These are phyloP conservation scores for Phataginus tetradactyla DNA, from an alignment of 2,797 vertebrate species.

Conservation along the genomic window DNA sequence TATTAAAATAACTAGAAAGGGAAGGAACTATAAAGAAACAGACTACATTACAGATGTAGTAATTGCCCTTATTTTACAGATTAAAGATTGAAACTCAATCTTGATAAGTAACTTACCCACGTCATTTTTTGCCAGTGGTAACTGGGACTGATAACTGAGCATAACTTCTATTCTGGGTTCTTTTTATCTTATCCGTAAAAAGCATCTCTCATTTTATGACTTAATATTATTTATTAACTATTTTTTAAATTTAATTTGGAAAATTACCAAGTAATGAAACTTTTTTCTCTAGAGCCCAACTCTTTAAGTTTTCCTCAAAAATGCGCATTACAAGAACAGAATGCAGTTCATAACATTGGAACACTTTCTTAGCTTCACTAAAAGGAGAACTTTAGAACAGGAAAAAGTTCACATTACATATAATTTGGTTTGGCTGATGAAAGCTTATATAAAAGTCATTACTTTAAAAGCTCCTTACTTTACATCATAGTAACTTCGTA, in stretches of 20 bases:
- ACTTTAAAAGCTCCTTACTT: slow-evolving; percentile 76
- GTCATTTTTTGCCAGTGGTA: not conserved
- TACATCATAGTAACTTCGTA: slow-evolving; percentile 87
- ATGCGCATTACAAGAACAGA: not conserved
- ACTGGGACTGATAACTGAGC: not conserved
- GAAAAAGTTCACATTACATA: not conserved
- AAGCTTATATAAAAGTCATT: not conserved
- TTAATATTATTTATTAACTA: slow-evolving; percentile 1
- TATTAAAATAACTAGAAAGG: slow-evolving; percentile 11
- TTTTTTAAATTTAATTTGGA: slow-evolving; percentile 42
- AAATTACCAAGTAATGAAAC: slow-evolving; percentile 28
- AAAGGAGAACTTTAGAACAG: slow-evolving; percentile 19
- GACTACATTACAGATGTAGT: not conserved
- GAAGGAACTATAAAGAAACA: slow-evolving; percentile 31
- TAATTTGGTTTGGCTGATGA: slow-evolving; percentile 50
- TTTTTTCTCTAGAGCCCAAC: not conserved
- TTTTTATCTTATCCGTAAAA: not conserved
- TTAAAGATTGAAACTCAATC: not conserved
- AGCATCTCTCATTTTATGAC: not conserved
- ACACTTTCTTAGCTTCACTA: not conserved
- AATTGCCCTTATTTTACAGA: slow-evolving; percentile 28
- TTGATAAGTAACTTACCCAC: not conserved
- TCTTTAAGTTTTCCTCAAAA: not conserved
- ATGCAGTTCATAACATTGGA: not conserved
- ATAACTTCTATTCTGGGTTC: not conserved